These are phyloP conservation scores for Calameuta idolon DNA, from an alignment of 2,888 invertebrate species.

Conservation along the genomic window DNA sequence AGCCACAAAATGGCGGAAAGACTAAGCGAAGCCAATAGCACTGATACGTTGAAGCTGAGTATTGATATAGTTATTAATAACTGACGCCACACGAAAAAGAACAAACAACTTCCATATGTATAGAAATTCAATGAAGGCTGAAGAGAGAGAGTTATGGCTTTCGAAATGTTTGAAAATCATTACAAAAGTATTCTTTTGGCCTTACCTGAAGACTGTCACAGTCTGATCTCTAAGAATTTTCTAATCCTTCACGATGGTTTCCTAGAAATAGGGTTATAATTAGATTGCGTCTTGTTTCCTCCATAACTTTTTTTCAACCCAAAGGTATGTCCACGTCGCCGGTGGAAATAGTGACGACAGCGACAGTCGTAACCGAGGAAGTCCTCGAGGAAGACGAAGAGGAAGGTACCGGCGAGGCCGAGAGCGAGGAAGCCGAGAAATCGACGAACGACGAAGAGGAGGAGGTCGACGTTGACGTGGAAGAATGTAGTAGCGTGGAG, in stretches of 20 bases:
- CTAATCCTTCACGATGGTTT: not conserved
- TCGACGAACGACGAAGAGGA: constrained; percentile 65
- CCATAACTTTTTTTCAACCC: not conserved
- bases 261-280: not conserved
- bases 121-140: not conserved
- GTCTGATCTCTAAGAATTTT: not conserved
- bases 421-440: constrained; percentile 63
- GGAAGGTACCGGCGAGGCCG: constrained; percentile 70
- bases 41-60: not conserved
- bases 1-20: not conserved
- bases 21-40: not conserved
- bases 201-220: not conserved
- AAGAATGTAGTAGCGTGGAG: constrained; percentile 72
- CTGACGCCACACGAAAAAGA: not conserved
- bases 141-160: not conserved
- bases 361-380: constrained; percentile 68
- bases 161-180: not conserved
- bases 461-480: constrained; percentile 72
- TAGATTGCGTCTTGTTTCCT: not conserved
- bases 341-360: constrained; percentile 62
- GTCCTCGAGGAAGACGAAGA: constrained; percentile 69
- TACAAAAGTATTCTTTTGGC: not conserved
- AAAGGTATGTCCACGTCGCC: constrained; percentile 44
- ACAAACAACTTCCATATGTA: not conserved
- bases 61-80: not conserved